Conservation (phyloP, 2,888 invertebrate genomes). For the Zaprionus lineosus region DNA sequence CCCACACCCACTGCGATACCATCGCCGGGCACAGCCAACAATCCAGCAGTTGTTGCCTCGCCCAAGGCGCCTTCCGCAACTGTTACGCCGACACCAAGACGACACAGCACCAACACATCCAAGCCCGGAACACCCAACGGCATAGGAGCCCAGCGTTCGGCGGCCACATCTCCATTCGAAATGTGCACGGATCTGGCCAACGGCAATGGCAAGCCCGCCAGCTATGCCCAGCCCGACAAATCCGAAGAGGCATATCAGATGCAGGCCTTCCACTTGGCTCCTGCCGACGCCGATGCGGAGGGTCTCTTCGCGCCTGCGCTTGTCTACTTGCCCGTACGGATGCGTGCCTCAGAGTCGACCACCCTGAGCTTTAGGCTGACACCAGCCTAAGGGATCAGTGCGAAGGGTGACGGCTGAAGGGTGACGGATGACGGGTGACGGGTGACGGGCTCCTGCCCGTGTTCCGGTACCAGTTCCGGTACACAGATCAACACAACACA, state of each 20-base stretch:
- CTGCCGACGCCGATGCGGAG: constrained; percentile 61
- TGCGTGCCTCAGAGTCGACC: constrained; percentile 91
- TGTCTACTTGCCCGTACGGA: constrained; percentile 96
- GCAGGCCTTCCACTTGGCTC: constrained; percentile 93
- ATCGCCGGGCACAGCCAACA: constrained; percentile 26
- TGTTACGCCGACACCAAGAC: constrained; percentile 24
- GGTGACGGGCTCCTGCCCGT: no score
- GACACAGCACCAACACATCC: constrained; percentile 24
- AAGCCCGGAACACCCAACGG: constrained; percentile 65
- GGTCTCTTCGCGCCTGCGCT: constrained; percentile 92
- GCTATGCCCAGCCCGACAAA: constrained; percentile 86
- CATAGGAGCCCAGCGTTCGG: constrained; percentile 55
- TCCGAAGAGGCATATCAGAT: constrained; percentile 85
- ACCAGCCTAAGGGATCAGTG: constrained; percentile 88
- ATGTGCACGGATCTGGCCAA: constrained; percentile 79
- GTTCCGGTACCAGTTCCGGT: no score
- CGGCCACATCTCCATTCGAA: constrained; percentile 68
- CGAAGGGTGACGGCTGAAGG: not conserved
- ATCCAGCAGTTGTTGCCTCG: constrained; percentile 17
- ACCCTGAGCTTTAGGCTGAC: constrained; percentile 96
- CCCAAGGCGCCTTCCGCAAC: constrained; percentile 41
- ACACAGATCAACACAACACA: constrained; percentile 21
- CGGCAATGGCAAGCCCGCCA: constrained; percentile 84
- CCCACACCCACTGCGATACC: constrained; percentile 25
- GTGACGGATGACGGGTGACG: no score